Conservation (phyloP, 2,797 vertebrate genomes). For the Oryzias dopingdopingensis region DNA sequence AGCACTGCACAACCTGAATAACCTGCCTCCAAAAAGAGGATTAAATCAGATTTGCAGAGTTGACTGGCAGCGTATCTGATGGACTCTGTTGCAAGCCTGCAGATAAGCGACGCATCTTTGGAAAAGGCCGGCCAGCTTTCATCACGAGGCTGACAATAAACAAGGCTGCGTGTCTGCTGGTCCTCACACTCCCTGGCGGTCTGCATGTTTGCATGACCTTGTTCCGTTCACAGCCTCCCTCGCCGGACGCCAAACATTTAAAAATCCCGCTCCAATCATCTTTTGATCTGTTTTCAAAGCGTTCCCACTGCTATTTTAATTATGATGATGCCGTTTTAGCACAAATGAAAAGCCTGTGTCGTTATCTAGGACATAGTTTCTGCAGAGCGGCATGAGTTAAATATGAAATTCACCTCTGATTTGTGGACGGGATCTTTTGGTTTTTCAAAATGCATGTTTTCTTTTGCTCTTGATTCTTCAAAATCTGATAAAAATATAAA, state of each 20-base stretch:
- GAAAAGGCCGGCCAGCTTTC: constrained; percentile 69
- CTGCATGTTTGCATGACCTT: constrained; percentile 36
- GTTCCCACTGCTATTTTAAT: no score
- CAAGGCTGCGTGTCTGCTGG: constrained; percentile 53
- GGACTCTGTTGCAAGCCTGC: constrained; percentile 65
- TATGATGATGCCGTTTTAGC: no score
- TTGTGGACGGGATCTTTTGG: no score
- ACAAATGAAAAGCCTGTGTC: no score
- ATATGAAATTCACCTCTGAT: no score
- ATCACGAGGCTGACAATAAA: constrained; percentile 66
- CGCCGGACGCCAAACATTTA: constrained; percentile 7
- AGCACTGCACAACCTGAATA: constrained; percentile 60
- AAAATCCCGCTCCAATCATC: constrained; percentile 5
- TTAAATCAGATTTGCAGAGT: constrained; percentile 65
- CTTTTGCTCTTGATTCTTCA: no score
- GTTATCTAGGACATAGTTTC: no score
- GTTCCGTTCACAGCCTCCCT: constrained; percentile 23
- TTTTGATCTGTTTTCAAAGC: no score
- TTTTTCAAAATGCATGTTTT: no score
- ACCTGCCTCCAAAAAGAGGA: constrained; percentile 58
- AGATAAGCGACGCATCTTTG: constrained; percentile 74
- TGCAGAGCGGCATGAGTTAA: no score
- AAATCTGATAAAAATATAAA: no score
- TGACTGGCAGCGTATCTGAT: constrained; percentile 79
- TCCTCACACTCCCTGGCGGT: constrained; percentile 26